Conservation (phyloP, 1,140 invertebrate species). For the Drosophila lini region DNA sequence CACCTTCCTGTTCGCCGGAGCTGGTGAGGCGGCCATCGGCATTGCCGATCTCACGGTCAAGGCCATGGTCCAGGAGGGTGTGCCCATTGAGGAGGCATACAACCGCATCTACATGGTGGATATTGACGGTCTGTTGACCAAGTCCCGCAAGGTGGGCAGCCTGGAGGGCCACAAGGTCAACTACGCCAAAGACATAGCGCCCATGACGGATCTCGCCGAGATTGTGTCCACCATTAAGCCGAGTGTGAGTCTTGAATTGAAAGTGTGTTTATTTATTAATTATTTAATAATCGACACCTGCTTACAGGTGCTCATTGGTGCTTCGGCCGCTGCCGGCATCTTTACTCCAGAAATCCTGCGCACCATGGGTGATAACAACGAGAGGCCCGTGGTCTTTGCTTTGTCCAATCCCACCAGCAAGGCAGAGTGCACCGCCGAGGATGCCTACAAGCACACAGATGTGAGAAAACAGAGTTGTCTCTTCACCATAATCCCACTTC, state of each 20-base stretch:
- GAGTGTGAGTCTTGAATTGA: slow-evolving; percentile 54
- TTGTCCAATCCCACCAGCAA: slow-evolving; percentile 98
- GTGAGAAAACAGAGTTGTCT: slow-evolving; percentile 85
- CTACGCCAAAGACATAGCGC: slow-evolving; percentile 93
- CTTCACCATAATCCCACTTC: not conserved
- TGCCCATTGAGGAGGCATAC: slow-evolving; percentile 89
- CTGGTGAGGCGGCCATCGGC: slow-evolving; percentile 95
- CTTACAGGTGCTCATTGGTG: slow-evolving; percentile 86
- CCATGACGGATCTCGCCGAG: slow-evolving; percentile 90
- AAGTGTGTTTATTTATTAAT: not conserved
- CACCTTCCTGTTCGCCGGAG: slow-evolving; percentile 95
- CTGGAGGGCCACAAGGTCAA: slow-evolving; percentile 90
- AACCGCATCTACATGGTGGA: slow-evolving; percentile 95
- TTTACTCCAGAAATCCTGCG: slow-evolving; percentile 94
- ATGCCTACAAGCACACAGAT: slow-evolving; percentile 94
- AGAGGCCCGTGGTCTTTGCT: slow-evolving; percentile 96
- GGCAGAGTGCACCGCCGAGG: slow-evolving; percentile 98
- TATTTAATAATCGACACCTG: not conserved
- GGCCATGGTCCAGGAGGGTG: slow-evolving; percentile 94
- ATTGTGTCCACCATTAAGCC: slow-evolving; percentile 94
- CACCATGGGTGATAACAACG: slow-evolving; percentile 94
- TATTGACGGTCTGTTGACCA: slow-evolving; percentile 92
- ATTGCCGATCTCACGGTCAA: slow-evolving; percentile 94
- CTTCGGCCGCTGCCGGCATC: slow-evolving; percentile 93
- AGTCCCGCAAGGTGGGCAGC: slow-evolving; percentile 89